Evolutionary conservation across 2,797 vertebrate species (phyloP).

Genomic region (Siniperca undulata): DNA sequence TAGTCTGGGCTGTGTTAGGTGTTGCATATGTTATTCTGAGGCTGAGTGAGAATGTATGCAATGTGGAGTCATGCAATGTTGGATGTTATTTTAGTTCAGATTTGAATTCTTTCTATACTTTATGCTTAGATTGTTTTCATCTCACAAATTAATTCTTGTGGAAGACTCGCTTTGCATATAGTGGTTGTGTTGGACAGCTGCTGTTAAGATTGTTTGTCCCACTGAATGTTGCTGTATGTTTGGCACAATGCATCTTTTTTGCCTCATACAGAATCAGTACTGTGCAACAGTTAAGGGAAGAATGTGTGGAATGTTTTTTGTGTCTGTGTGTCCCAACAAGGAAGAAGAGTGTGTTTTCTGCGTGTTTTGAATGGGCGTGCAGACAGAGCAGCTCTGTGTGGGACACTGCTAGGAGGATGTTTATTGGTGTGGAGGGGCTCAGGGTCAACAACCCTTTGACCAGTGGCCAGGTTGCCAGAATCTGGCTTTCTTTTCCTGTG

Average conservation of each 20-base stretch:
- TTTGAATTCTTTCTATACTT: background rate
- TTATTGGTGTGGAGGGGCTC: constrained; percentile 57
- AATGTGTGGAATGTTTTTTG: constrained; percentile 70
- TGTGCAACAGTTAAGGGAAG: constrained; percentile 28
- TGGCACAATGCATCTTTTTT: constrained; percentile 26
- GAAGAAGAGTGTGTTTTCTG: constrained; percentile 51
- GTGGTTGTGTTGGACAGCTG: constrained; percentile 7
- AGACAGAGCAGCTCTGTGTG: constrained; percentile 40
- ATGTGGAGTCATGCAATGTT: constrained; percentile 14
- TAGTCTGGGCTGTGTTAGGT: constrained; percentile 28
- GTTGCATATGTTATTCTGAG: constrained; percentile 52
- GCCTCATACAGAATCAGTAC: constrained; percentile 25
- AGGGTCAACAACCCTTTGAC: constrained; percentile 56
- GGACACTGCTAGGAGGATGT: constrained; percentile 66
- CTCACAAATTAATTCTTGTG: constrained; percentile 3
- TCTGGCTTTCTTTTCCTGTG: constrained; percentile 68
- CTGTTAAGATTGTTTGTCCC: background rate
- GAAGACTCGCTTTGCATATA: background rate
- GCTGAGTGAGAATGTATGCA: constrained; percentile 33
- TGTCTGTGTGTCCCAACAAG: constrained; percentile 38
- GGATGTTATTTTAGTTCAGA: constrained; percentile 24
- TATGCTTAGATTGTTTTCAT: constrained; percentile 4
- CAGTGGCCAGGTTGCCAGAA: constrained; percentile 35
- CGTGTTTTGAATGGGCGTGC: constrained; percentile 53
- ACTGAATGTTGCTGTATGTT: constrained; percentile 1